Evolutionary conservation across 2,797 vertebrate genomes (phyloP).

Genomic region (Brachymystax lenok): DNA sequence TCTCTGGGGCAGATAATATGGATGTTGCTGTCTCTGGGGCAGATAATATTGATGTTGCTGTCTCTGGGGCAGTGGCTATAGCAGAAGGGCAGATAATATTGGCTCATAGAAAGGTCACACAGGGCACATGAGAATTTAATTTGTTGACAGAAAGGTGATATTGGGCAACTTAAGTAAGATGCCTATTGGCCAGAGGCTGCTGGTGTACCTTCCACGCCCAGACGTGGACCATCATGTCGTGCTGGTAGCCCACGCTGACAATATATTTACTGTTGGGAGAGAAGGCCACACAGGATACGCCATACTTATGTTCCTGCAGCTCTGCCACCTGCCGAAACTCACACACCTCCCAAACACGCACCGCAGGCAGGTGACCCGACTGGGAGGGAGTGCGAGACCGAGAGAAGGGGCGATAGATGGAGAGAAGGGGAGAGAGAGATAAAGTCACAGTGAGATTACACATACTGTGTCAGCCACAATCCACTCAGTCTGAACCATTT

Average conservation of each 20-base stretch:
- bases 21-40: too few relatives aligned
- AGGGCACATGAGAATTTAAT: neutral
- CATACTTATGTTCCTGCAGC: conserved; percentile 90
- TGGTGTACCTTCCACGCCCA: conserved; percentile 92
- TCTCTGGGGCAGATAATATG: too few relatives aligned
- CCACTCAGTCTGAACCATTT: neutral
- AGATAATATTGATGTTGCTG: too few relatives aligned
- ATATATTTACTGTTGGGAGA: conserved; percentile 91
- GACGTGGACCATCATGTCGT: conserved; percentile 94
- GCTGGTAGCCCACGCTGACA: conserved; percentile 93
- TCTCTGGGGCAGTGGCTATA: too few relatives aligned
- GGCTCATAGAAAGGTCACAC: neutral
- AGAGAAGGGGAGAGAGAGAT: neutral
- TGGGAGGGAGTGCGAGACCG: conserved; percentile 41
- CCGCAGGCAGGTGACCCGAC: conserved; percentile 87
- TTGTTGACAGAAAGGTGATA: neutral
- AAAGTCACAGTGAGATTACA: neutral
- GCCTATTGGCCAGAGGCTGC: neutral
- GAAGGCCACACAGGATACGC: conserved; percentile 90
- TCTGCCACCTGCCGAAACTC: conserved; percentile 85
- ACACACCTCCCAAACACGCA: conserved; percentile 90
- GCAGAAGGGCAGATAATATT: neutral
- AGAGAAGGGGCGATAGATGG: neutral
- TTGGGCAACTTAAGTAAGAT: neutral
- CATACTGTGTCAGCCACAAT: conserved; percentile 15